Conservation (phyloP, 2,113 vertebrate genomes). For the Mesocricetus auratus region DNA sequence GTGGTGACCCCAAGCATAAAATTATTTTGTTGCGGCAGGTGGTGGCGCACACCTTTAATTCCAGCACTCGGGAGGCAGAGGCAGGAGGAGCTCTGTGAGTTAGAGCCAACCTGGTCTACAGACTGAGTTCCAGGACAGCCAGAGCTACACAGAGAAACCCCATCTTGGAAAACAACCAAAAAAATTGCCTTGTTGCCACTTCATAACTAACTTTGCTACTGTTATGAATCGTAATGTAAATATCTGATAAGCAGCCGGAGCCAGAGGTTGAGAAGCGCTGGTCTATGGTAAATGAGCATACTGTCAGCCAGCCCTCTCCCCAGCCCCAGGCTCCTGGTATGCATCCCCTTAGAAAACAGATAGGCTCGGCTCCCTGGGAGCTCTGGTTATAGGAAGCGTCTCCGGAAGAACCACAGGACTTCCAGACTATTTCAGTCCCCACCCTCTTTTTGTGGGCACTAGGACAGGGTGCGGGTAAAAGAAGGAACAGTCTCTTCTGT, state of each 20-base stretch:
- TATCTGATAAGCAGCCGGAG: not conserved
- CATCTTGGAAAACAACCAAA: not conserved
- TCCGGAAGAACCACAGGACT: not conserved
- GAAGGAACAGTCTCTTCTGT: slow-evolving; percentile 37
- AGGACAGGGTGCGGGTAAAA: not conserved
- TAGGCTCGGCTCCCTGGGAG: not conserved
- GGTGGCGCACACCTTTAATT: not conserved
- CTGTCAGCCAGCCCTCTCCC: not conserved
- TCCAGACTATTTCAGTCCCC: not conserved
- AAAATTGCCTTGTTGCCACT: not conserved
- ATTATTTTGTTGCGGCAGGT: not conserved
- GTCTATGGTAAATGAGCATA: not conserved
- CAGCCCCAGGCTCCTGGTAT: not conserved
- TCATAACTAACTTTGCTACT: not conserved
- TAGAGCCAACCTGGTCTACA: not conserved
- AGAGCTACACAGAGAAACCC: not conserved
- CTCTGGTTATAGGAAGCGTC: not conserved
- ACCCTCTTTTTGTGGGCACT: not conserved
- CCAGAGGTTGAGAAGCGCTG: not conserved
- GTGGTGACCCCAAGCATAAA: not conserved
- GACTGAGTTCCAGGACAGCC: not conserved
- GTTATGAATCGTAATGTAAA: not conserved
- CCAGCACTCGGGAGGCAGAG: not conserved
- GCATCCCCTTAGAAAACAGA: not conserved
- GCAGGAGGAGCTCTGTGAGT: not conserved